Evolutionary conservation across 2,888 invertebrate species (phyloP).

Genomic region (Athalia cordata): DNA sequence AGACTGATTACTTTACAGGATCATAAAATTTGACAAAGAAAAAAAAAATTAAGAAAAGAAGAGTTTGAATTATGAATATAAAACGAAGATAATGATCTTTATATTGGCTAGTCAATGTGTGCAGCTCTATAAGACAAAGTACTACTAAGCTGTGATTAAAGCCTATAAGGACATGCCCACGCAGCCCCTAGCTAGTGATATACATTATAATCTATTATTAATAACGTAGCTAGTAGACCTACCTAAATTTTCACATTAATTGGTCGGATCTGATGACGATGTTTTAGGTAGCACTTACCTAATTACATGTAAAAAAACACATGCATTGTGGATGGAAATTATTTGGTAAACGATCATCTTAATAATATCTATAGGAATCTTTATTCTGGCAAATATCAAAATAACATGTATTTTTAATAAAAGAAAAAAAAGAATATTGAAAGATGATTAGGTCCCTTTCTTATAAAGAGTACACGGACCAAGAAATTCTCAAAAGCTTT

Average conservation of each 20-base stretch:
- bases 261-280: conserved; percentile 44
- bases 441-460: conserved; percentile 50
- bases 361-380: conserved; percentile 44
- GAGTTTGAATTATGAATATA: conserved; percentile 38
- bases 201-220: conserved; percentile 53
- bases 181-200: conserved; percentile 66
- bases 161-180: conserved; percentile 70
- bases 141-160: conserved; percentile 71
- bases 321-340: conserved; percentile 37
- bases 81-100: conserved; percentile 64
- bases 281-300: conserved; percentile 39
- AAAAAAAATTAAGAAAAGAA: background rate
- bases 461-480: conserved; percentile 56
- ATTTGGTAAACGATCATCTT: conserved; percentile 43
- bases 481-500: conserved; percentile 50
- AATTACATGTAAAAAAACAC: conserved; percentile 31
- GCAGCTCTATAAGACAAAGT: conserved; percentile 70
- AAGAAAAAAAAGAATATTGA: conserved; percentile 40
- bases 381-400: conserved; percentile 51
- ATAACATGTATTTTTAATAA: conserved; percentile 56
- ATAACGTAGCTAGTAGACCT: conserved; percentile 46
- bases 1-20: conserved; percentile 65
- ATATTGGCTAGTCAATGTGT: conserved; percentile 70
- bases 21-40: conserved; percentile 46
- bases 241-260: conserved; percentile 45